These are phyloP conservation scores for Reinhardtius hippoglossoides DNA, from an alignment of 2,113 vertebrate species.

Conservation along the genomic window DNA sequence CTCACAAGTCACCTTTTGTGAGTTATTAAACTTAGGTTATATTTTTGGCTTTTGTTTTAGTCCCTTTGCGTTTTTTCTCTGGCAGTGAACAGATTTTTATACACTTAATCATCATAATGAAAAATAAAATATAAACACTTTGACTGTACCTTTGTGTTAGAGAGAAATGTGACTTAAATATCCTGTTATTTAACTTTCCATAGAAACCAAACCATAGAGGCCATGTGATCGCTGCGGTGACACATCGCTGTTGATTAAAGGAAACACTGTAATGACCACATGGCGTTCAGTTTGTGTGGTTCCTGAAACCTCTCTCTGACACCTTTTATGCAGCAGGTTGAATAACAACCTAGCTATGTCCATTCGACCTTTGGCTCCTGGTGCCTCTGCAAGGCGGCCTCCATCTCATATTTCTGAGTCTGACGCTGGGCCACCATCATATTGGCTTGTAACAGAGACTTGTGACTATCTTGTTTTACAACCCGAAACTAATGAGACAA, in stretches of 20 bases:
- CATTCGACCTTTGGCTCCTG: conserved; percentile 12
- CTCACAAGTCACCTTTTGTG: too few relatives aligned
- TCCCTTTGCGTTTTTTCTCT: too few relatives aligned
- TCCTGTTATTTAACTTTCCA: too few relatives aligned
- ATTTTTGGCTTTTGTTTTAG: too few relatives aligned
- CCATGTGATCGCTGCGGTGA: conserved; percentile 1
- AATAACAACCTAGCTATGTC: conserved; percentile 42
- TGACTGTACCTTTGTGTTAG: too few relatives aligned
- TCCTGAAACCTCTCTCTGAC: neutral
- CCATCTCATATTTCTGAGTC: conserved; percentile 35
- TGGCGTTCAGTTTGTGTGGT: too few relatives aligned
- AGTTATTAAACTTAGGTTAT: too few relatives aligned
- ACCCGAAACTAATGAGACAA: conserved; percentile 15
- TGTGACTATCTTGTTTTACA: conserved; percentile 11
- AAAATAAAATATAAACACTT: too few relatives aligned
- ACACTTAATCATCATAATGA: too few relatives aligned
- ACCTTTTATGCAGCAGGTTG: conserved; percentile 24
- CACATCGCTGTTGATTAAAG: too few relatives aligned
- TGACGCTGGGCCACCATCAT: neutral
- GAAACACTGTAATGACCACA: neutral
- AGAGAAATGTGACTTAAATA: too few relatives aligned
- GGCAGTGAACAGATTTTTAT: too few relatives aligned
- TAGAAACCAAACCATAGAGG: neutral
- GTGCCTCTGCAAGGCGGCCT: conserved; percentile 1
- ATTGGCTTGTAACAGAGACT: neutral